Conservation (phyloP, 1,140 invertebrate genomes). For the Scaptodrosophila lebanonensis region DNA sequence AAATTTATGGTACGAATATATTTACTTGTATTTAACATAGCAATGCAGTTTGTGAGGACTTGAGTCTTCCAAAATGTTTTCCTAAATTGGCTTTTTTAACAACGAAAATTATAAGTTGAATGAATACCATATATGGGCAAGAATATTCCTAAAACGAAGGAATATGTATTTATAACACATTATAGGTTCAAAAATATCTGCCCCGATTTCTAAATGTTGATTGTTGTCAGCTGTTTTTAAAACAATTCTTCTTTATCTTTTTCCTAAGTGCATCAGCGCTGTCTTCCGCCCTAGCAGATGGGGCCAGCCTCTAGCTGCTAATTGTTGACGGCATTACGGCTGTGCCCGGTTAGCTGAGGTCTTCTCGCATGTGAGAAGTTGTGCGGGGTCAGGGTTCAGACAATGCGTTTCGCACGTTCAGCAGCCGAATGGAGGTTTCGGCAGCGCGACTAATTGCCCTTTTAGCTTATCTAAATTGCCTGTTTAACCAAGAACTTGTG, state of each 20-base stretch:
- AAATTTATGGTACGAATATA: too few relatives aligned
- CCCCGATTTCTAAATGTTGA: too few relatives aligned
- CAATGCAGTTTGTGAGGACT: too few relatives aligned
- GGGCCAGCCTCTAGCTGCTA: conserved; percentile 24
- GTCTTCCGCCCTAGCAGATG: not conserved
- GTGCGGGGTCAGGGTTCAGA: conserved; percentile 65
- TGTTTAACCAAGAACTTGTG: conserved; percentile 68
- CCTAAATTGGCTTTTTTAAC: too few relatives aligned
- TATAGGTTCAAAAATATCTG: too few relatives aligned
- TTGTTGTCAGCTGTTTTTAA: too few relatives aligned
- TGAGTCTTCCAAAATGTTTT: too few relatives aligned
- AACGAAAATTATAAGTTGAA: too few relatives aligned
- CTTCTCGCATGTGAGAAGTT: conserved; percentile 61
- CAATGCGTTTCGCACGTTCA: conserved; percentile 63
- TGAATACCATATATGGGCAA: too few relatives aligned
- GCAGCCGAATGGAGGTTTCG: conserved; percentile 9
- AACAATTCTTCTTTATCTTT: conserved; percentile 19
- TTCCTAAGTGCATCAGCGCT: not conserved
- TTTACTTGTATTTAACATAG: too few relatives aligned
- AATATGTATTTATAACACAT: too few relatives aligned
- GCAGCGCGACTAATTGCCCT: conserved; percentile 56
- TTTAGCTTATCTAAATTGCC: conserved; percentile 70
- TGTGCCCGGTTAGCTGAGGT: conserved; percentile 11
- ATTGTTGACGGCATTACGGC: conserved; percentile 32
- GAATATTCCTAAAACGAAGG: too few relatives aligned